A percentile compares a stretch with the other conserved stretches of the same genome.
These are phyloP conservation scores for Pediacus dermestoides DNA, from an alignment of 2,888 invertebrate species.

Conservation along the genomic window DNA sequence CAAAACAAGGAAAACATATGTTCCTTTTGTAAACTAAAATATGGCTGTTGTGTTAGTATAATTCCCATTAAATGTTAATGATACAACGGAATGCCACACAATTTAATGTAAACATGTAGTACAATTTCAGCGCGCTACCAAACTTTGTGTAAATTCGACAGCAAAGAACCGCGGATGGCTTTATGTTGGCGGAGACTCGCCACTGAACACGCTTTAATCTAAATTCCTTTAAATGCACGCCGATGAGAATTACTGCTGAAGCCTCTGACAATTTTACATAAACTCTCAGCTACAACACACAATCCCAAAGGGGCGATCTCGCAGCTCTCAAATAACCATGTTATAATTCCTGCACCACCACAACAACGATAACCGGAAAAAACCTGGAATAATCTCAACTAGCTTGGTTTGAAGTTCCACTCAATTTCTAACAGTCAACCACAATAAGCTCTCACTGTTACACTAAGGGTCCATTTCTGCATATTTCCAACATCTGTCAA, in stretches of 20 bases:
- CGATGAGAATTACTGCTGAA: slow-evolving; percentile 26
- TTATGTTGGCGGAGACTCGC: slow-evolving; percentile 28
- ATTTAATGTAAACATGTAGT: slow-evolving; percentile 46
- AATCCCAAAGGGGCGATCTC: neutral
- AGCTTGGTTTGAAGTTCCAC: too few species aligned
- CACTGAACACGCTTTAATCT: slow-evolving; percentile 38
- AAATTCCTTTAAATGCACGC: slow-evolving; percentile 36
- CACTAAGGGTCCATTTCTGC: too few species aligned
- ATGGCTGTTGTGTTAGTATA: slow-evolving; percentile 41
- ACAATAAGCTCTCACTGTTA: too few species aligned
- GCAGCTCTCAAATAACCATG: slow-evolving; percentile 4
- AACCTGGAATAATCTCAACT: too few species aligned
- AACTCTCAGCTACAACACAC: slow-evolving; percentile 7
- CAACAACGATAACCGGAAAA: too few species aligned
- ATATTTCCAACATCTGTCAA: too few species aligned
- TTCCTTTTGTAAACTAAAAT: slow-evolving; percentile 46
- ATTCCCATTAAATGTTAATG: slow-evolving; percentile 51
- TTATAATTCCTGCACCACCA: too few species aligned
- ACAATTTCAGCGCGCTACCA: slow-evolving; percentile 40
- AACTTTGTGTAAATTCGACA: slow-evolving; percentile 46
- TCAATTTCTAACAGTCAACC: too few species aligned
- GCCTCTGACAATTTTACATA: slow-evolving; percentile 14
- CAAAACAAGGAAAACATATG: slow-evolving; percentile 47
- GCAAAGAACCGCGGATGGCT: slow-evolving; percentile 40
- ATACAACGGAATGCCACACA: slow-evolving; percentile 48